These are phyloP conservation scores for Exephanes ischioxanthus DNA, from an alignment of 2,888 invertebrate genomes.

Conservation along the genomic window DNA sequence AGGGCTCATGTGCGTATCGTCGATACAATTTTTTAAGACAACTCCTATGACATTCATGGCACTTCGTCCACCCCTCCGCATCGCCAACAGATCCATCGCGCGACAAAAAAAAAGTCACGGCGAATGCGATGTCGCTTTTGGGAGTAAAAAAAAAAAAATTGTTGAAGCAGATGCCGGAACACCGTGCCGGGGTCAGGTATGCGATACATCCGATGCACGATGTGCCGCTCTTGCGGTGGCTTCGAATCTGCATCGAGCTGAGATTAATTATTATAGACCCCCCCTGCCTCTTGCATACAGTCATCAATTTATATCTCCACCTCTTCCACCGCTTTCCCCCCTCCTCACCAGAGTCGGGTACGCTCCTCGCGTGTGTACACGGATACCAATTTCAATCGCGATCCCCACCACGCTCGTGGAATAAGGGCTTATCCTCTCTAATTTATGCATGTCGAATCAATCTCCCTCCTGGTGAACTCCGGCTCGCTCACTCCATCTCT, in stretches of 20 bases:
- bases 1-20: not conserved
- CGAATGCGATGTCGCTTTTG: not conserved
- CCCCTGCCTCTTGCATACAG: slow-evolving; percentile 82
- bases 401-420: slow-evolving; percentile 75
- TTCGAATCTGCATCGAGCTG: slow-evolving; percentile 75
- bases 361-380: slow-evolving; percentile 39
- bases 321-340: slow-evolving; percentile 3
- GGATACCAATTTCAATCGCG: slow-evolving; percentile 80
- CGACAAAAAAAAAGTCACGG: not conserved
- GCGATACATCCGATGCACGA: slow-evolving; percentile 57
- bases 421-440: slow-evolving; percentile 84
- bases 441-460: slow-evolving; percentile 85
- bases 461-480: slow-evolving; percentile 78
- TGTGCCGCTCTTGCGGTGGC: slow-evolving; percentile 38
- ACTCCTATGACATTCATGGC: not conserved
- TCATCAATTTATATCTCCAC: slow-evolving; percentile 83
- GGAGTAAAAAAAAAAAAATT: slow-evolving; percentile 54
- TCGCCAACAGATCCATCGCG: not conserved
- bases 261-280: slow-evolving; percentile 85
- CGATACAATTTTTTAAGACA: not conserved
- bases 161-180: slow-evolving; percentile 61
- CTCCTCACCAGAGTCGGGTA: not conserved
- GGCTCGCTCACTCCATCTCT: slow-evolving; percentile 50
- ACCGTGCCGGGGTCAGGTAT: slow-evolving; percentile 57
- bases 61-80: not conserved